phyloP scores from a whole-genome alignment of 2,888 invertebrate genomes.

The Macaria notata region DNA sequence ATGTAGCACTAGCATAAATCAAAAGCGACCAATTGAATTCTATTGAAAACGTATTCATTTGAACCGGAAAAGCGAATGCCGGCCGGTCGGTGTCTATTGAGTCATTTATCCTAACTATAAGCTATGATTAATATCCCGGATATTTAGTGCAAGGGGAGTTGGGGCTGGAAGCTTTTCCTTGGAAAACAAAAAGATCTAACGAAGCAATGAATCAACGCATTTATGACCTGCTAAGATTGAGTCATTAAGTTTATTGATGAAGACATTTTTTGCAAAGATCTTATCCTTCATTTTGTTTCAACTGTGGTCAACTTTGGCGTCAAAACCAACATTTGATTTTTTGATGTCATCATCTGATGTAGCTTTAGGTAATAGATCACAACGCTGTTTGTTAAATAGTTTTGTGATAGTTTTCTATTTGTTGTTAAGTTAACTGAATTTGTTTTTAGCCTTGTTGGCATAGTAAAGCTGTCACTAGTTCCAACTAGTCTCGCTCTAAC shows the following conservation, averaged over 20 bases:
- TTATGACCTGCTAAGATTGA: neutral
- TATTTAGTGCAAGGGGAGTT: conserved; percentile 63
- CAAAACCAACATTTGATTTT: too few relatives aligned
- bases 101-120: conserved; percentile 70
- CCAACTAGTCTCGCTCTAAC: too few relatives aligned
- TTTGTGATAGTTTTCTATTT: too few relatives aligned
- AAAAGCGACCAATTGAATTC: conserved; percentile 51
- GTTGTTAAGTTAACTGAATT: too few relatives aligned
- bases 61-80: conserved; percentile 69
- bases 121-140: conserved; percentile 77
- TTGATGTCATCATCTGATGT: too few relatives aligned
- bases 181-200: conserved; percentile 26
- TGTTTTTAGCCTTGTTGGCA: too few relatives aligned
- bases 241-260: conserved; percentile 1
- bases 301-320: too few relatives aligned
- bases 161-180: conserved; percentile 33
- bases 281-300: too few relatives aligned
- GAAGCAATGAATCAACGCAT: conserved; percentile 5
- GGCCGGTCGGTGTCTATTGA: conserved; percentile 64
- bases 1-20: conserved; percentile 33
- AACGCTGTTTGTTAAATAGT: too few relatives aligned
- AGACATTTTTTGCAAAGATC: neutral
- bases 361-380: too few relatives aligned
- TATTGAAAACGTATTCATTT: conserved; percentile 66
- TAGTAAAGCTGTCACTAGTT: too few relatives aligned